Conservation (phyloP, 2,888 invertebrate species). For the Drosophila diplacantha region DNA sequence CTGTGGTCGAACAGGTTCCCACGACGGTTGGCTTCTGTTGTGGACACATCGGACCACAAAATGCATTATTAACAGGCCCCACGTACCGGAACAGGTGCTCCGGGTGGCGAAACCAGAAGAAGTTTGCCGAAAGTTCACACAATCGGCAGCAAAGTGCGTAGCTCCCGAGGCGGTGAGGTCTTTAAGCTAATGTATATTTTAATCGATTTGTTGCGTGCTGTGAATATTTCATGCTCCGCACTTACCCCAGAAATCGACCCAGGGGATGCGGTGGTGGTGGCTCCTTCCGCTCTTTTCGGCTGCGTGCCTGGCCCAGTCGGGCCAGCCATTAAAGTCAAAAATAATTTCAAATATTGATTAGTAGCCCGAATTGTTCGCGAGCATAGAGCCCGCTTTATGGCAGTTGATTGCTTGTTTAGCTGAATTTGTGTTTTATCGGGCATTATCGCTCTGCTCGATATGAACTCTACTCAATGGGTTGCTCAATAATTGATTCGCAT, state of each 20-base stretch:
- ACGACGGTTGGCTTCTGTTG: background rate
- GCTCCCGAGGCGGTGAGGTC: conserved; percentile 5
- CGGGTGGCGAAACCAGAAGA: conserved; percentile 20
- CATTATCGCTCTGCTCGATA: conserved; percentile 26
- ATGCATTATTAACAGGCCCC: conserved; percentile 6
- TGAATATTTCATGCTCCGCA: conserved; percentile 51
- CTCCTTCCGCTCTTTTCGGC: conserved; percentile 20
- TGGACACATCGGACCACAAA: background rate
- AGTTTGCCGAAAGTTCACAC: conserved; percentile 38
- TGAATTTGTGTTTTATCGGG: conserved; percentile 26
- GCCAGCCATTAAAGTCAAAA: conserved; percentile 56
- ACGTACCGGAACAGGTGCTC: conserved; percentile 35
- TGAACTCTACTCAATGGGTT: conserved; percentile 7
- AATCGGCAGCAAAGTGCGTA: conserved; percentile 4
- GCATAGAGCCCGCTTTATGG: conserved; percentile 23
- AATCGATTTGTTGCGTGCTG: conserved; percentile 70
- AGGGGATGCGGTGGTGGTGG: conserved; percentile 7
- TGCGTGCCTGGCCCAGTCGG: conserved; percentile 42
- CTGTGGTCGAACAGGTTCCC: conserved; percentile 9
- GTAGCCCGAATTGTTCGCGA: conserved; percentile 38
- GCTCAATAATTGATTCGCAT: conserved; percentile 27
- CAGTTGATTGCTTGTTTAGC: conserved; percentile 40
- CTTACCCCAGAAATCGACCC: conserved; percentile 47
- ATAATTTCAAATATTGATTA: conserved; percentile 67
- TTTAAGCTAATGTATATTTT: conserved; percentile 56